Conservation (phyloP, 2,797 vertebrate genomes). For the Myiotriccus ornatus region DNA sequence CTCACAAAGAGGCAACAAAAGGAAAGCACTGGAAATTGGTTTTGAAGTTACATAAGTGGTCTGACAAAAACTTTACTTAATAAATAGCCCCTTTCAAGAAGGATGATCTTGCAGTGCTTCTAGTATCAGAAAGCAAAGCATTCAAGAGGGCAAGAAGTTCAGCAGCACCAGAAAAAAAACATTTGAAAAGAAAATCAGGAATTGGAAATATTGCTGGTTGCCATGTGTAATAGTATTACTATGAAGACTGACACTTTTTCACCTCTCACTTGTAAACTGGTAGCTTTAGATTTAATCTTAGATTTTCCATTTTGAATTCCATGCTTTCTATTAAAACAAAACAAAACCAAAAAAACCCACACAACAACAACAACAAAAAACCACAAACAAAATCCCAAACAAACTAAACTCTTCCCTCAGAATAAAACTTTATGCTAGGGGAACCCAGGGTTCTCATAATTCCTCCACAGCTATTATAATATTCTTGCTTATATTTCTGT, state of each 20-base stretch:
- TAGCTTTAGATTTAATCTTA: slow-evolving; percentile 36
- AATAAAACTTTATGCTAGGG: background rate
- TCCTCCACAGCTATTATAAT: background rate
- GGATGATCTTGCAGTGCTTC: background rate
- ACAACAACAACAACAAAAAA: no score
- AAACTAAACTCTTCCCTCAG: background rate
- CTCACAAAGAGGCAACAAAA: background rate
- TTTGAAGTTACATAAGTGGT: slow-evolving; percentile 22
- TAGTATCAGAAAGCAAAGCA: background rate
- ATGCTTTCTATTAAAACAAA: background rate
- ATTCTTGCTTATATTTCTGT: background rate
- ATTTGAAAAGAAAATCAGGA: slow-evolving; percentile 45
- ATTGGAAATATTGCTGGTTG: slow-evolving; percentile 27
- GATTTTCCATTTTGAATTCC: slow-evolving; percentile 32
- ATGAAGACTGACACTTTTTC: slow-evolving; percentile 32
- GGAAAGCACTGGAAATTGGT: background rate
- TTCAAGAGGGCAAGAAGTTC: slow-evolving; percentile 19
- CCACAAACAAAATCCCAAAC: background rate
- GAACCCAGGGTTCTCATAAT: background rate
- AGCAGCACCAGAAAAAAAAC: slow-evolving; percentile 27
- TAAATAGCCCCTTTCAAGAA: slow-evolving; percentile 15
- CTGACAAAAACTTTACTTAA: slow-evolving; percentile 22
- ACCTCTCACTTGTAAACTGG: slow-evolving; percentile 27
- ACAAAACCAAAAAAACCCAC: no score
- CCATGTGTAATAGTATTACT: slow-evolving; percentile 21